Percentiles rank a stretch among this genome's conserved stretches.
Conservation (phyloP, 2,888 invertebrate species). For the Cantharis flavilabris region DNA sequence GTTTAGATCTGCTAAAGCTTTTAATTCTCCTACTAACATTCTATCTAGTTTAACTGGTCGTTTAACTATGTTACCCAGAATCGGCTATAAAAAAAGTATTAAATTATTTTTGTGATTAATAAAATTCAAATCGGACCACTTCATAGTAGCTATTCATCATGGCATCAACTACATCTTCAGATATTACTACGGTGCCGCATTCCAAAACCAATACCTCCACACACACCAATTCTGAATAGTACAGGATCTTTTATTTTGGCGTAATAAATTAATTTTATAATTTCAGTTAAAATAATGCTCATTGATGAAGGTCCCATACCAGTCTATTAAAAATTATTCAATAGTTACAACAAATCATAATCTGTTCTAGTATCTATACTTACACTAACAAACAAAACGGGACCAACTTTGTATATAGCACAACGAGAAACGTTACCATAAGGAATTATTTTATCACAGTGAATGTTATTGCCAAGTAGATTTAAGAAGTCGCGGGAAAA, state of each 20-base stretch:
- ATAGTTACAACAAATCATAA: not conserved
- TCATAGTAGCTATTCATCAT: constrained; percentile 80
- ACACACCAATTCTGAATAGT: constrained; percentile 92
- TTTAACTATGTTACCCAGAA: constrained; percentile 80
- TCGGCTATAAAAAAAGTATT: constrained; percentile 61
- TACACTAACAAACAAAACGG: constrained; percentile 82
- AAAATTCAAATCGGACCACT: constrained; percentile 65
- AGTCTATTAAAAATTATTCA: constrained; percentile 69
- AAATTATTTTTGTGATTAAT: not conserved
- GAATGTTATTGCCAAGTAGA: too few relatives aligned
- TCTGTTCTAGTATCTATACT: constrained; percentile 55
- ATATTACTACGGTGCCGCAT: constrained; percentile 91
- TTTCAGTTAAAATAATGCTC: constrained; percentile 92
- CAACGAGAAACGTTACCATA: too few relatives aligned
- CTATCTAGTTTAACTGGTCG: constrained; percentile 81
- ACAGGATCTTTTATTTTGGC: constrained; percentile 86
- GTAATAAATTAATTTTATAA: constrained; percentile 93
- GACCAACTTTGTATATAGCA: constrained; percentile 77
- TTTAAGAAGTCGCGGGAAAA: too few relatives aligned
- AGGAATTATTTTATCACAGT: too few relatives aligned
- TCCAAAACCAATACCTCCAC: constrained; percentile 92
- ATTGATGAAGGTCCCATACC: constrained; percentile 98
- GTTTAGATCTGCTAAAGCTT: constrained; percentile 69
- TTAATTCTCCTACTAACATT: constrained; percentile 79
- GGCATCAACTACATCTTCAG: constrained; percentile 90